Evolutionary conservation across 2,113 vertebrate genomes (phyloP).

Genomic region (Malaclemys terrapin): DNA sequence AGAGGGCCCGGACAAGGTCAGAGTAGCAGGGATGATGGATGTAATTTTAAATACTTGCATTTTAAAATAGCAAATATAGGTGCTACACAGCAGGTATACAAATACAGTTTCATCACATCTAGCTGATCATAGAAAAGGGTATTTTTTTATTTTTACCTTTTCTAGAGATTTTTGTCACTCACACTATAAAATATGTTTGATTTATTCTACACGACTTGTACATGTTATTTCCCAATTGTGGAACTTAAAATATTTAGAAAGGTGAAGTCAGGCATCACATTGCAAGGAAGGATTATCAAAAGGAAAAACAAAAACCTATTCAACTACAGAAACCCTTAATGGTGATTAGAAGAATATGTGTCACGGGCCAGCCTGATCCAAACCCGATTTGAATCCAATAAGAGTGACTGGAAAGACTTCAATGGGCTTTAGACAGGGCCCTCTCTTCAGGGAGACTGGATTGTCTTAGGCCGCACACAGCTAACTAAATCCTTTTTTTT

Average conservation of each 20-base stretch:
- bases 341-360: neutral
- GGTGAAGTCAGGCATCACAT: neutral
- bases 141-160: conserved; percentile 27
- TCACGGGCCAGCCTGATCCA: neutral
- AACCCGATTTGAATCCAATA: neutral
- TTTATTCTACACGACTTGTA: neutral
- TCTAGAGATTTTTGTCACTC: neutral
- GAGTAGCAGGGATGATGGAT: conserved; percentile 33
- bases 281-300: neutral
- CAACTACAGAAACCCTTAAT: neutral
- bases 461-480: neutral
- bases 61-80: conserved; percentile 70
- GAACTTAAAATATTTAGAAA: conserved; percentile 1
- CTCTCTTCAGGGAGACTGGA: neutral
- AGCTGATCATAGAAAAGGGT: conserved; percentile 30
- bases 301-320: neutral
- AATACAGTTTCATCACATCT: conserved; percentile 38
- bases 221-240: neutral
- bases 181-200: neutral
- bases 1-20: conserved; percentile 65
- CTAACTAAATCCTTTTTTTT: neutral
- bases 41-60: conserved; percentile 47
- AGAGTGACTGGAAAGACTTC: neutral
- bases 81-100: conserved; percentile 62
- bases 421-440: neutral